Evolutionary conservation across 2,113 vertebrate genomes (phyloP), one percentile per base, ranked within the genome.

Genomic region (Sclerurus mexicanus): DNA sequence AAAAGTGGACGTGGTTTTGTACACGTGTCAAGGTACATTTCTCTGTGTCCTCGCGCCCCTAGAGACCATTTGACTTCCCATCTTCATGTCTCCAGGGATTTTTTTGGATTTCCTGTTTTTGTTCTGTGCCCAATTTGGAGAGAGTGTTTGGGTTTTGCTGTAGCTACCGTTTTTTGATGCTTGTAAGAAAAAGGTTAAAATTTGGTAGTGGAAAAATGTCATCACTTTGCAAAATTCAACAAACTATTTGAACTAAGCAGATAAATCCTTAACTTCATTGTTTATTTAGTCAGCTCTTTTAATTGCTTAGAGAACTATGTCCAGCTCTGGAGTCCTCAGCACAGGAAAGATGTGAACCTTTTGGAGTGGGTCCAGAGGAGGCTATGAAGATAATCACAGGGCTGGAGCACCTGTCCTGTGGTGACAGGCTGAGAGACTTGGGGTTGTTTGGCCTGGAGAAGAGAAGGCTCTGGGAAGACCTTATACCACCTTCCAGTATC

Each of bases 91-190:
- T 89, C 50, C 33, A 42, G 74, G 18, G 13, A 6, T 0, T 30
- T 69, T 72, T 23, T 63, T 50, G n/a, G 40, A 33, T 89, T 94
- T 95, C 86, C 76, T 90, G 27, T 55, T 86, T 95, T 92, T 92
- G 62, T 92, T 94, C 83, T 73, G 9, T 37, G 9, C 40, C 63
- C 44, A 16, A 39, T 82, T 85, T 63, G 66, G 74, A 60, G 44
- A 42, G 39, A 50, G 9, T 4, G 9, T 82, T 79, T 75, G 47
- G 47, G 27, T 18, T 76, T 76, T 80, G 53, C 31, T 69, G 27
- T 68, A 90, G 78, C 40, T 67, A 33, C 20, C 0, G 0, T 2
- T 21, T 69, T 23, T 78, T 81, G 9, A 49, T 15, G 11, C 22
- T 77, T 62, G 30, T 33, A 20, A 77, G 42, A 14, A 62, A 75